Evolutionary conservation across 1,140 invertebrate species (phyloP).

Genomic region (Formica exsecta): DNA sequence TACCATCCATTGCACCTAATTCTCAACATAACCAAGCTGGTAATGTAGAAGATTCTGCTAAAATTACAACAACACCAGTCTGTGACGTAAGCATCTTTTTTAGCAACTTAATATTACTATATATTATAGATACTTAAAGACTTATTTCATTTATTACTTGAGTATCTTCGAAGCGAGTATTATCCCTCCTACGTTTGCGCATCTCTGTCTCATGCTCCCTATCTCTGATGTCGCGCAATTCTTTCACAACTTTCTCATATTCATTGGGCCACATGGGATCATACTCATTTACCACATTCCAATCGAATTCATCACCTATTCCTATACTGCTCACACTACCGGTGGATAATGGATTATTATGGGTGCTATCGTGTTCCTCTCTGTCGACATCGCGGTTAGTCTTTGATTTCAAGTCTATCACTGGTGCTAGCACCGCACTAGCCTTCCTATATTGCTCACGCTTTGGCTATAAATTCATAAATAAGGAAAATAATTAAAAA

Average conservation of each 20-base stretch:
- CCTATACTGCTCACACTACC: constrained; percentile 71
- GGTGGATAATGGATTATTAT: constrained; percentile 75
- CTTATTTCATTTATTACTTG: constrained; percentile 69
- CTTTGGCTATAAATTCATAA: constrained; percentile 86
- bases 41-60: constrained; percentile 64
- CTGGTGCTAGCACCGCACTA: constrained; percentile 91
- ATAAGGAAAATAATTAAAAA: constrained; percentile 33
- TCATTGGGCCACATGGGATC: constrained; percentile 98
- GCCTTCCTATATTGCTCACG: constrained; percentile 91
- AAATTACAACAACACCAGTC: constrained; percentile 70
- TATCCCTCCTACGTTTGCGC: constrained; percentile 82
- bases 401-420: constrained; percentile 95
- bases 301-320: constrained; percentile 90
- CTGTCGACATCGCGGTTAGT: constrained; percentile 90
- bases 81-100: constrained; percentile 76
- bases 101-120: background rate
- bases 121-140: background rate
- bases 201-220: constrained; percentile 85
- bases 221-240: constrained; percentile 87
- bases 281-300: constrained; percentile 96
- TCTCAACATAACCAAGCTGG: constrained; percentile 56
- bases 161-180: constrained; percentile 80
- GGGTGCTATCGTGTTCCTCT: constrained; percentile 84
- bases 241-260: constrained; percentile 98
- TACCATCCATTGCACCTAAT: constrained; percentile 69